Conservation (phyloP, 1,140 invertebrate genomes). For the Agrypnia vestita region DNA sequence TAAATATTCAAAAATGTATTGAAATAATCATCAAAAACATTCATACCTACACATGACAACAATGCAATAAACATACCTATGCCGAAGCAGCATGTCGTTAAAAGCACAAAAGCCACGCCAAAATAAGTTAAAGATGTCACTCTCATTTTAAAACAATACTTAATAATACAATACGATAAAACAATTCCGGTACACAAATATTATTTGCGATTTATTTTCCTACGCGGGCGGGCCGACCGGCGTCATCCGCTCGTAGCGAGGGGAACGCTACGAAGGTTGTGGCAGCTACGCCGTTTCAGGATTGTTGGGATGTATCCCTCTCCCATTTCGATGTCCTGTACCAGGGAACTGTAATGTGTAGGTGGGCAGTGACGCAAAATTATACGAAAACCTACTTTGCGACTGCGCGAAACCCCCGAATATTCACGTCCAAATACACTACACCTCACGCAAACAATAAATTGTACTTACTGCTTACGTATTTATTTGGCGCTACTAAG, state of each 20-base stretch:
- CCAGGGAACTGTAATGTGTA: neutral
- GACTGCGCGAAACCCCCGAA: slow-evolving; percentile 24
- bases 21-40: too few species aligned
- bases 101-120: neutral
- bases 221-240: neutral
- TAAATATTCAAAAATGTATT: too few species aligned
- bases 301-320: slow-evolving; percentile 21
- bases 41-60: too few species aligned
- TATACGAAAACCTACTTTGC: slow-evolving; percentile 12
- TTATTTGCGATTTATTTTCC: neutral
- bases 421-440: too few species aligned
- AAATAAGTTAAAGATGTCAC: slow-evolving; percentile 4
- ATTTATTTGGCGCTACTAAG: too few species aligned
- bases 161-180: too few species aligned
- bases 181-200: neutral
- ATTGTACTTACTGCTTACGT: too few species aligned
- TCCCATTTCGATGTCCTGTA: slow-evolving; percentile 1
- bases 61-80: neutral
- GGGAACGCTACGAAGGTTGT: slow-evolving; percentile 20
- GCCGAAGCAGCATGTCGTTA: slow-evolving; percentile 19
- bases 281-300: slow-evolving; percentile 29
- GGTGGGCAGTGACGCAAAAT: neutral
- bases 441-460: too few species aligned
- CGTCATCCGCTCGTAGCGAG: neutral
- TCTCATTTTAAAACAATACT: neutral